A percentile compares a stretch with the other conserved stretches of the same genome.
phyloP scores from a whole-genome alignment of 2,797 vertebrate species.

The Champsocephalus gunnari region DNA sequence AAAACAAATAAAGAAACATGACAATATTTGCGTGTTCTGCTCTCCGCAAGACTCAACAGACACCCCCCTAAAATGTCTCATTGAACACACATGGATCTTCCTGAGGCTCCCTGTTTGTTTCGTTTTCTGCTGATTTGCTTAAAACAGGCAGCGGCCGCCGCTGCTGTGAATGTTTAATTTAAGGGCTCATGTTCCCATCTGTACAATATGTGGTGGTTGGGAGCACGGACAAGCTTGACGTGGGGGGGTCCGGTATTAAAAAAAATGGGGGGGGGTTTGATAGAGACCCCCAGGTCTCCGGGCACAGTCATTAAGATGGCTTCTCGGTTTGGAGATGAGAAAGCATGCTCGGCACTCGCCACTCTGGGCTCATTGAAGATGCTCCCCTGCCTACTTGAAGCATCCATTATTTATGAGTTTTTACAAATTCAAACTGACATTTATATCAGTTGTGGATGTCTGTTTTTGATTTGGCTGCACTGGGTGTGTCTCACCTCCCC shows the following conservation, averaged over 20 bases:
- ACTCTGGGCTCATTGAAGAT: conserved; percentile 77
- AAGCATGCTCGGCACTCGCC: conserved; percentile 46
- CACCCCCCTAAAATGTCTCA: conserved; percentile 43
- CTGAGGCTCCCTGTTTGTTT: conserved; percentile 58
- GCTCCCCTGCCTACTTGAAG: conserved; percentile 67
- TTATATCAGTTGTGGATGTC: conserved; percentile 76
- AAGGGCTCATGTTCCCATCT: conserved; percentile 66
- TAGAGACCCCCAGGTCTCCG: conserved; percentile 69
- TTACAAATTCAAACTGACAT: conserved; percentile 80
- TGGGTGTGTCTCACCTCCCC: conserved; percentile 31
- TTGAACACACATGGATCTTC: conserved; percentile 57
- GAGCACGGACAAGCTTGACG: conserved; percentile 45
- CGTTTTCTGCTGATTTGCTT: conserved; percentile 73
- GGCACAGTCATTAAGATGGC: conserved; percentile 78
- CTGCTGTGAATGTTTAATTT: conserved; percentile 77
- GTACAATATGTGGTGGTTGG: conserved; percentile 47
- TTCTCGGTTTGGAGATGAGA: conserved; percentile 76
- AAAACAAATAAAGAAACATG: conserved; percentile 19
- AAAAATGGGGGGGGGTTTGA: conserved; percentile 17
- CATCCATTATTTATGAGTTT: conserved; percentile 80
- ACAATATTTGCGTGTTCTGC: conserved; percentile 47
- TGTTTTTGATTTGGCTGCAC: conserved; percentile 59
- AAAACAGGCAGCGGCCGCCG: conserved; percentile 53
- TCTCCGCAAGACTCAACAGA: conserved; percentile 27
- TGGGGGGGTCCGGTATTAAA: conserved; percentile 32